Evolutionary conservation across 2,888 invertebrate species (phyloP), one percentile per base, ranked within the genome.

Genomic region (Thecocarcelia acutangulata): DNA sequence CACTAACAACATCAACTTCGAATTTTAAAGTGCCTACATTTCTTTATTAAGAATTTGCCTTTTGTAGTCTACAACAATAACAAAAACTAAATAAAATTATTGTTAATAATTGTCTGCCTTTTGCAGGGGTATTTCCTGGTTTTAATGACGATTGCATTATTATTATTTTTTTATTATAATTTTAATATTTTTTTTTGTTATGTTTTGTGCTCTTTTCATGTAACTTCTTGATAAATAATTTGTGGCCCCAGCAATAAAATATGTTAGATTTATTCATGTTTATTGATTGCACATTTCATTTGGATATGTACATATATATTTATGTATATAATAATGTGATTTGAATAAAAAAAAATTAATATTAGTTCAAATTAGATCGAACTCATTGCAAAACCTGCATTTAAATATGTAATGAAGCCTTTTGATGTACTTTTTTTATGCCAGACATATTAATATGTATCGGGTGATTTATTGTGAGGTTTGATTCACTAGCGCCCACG

Each of bases 111-210:
- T 44, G 59, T 66, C 13, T 56, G 58, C 54, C 73, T 46, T 73
- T 79, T 68, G 79, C 68, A 48, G 59, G 11, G 56, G 68, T 42
- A 79, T 79, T 79, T 79, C 79, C 79, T 61, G 73, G 73, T 79
- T 68, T 68, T 75, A 52, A 75, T 74, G 66, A 40, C 44, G 9
- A 21, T 68, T 73, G 68, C 79, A 68, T 68, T 68, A 48, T 46
- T 59, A 13, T 59, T 42, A 21, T 37, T 54, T 8, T 54, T 59
- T 56, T 28, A 11, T 54, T 70, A n/a, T 24, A 19, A 1, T 21
- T 21, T 52, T 48, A 48, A 9, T n/a, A n/a, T 33, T 58, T 8
- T 58, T 48, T 59, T n/a, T 78, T 68, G 17, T 24, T 63, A 28
- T 15, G n/a, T 3, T 5, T 33, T 69, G 46, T 56, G 46, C 15